Evolutionary conservation across 2,113 vertebrate species (phyloP), one percentile per base, ranked within the genome.

Genomic region (Apistogramma diplotaenia): DNA sequence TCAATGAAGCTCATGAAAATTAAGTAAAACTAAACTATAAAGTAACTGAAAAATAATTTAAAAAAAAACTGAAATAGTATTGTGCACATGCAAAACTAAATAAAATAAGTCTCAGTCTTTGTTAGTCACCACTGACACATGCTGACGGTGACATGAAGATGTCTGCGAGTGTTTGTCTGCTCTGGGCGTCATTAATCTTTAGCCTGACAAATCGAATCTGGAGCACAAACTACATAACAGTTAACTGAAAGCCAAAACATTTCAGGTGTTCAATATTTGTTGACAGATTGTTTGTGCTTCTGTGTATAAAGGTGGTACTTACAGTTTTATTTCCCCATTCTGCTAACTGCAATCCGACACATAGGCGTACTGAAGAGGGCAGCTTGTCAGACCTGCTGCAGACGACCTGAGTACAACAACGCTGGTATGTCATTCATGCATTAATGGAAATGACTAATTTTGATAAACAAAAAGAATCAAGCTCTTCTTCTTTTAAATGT

Each of bases 251-350:
- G 16, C 46, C 46, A 49, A 49, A 49, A 46, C 1, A 49, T 7
- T 16, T 18, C 16, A 49, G n/a, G n/a, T n/a, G n/a, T n/a, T n/a
- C n/a, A n/a, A 67, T 46, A 18, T 46, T 46, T 46, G 61, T 43
- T 25, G 13, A 19, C 5, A 67, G 25, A 67, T 23, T n/a, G 65
- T 29, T 49, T 70, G 46, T 70, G 11, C 40, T 46, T 49, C 6
- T 18, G 46, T 49, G 46, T 49, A 18, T 18, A 15, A 8, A 12
- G 29, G 40, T 3, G 16, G 35, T 78, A 90, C 93, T 93, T 72
- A 94, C 94, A 27, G 92, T 81, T 76, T 88, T 93, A 29, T 85
- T 87, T 74, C 16, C 16, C 93, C 92, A 95, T 12, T 79, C 40
- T 12, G 0, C 1, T 3, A 2, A 2, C 12, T 73, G 74, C 2